Evolutionary conservation across 2,113 vertebrate genomes (phyloP).

Genomic region (Grus americana): DNA sequence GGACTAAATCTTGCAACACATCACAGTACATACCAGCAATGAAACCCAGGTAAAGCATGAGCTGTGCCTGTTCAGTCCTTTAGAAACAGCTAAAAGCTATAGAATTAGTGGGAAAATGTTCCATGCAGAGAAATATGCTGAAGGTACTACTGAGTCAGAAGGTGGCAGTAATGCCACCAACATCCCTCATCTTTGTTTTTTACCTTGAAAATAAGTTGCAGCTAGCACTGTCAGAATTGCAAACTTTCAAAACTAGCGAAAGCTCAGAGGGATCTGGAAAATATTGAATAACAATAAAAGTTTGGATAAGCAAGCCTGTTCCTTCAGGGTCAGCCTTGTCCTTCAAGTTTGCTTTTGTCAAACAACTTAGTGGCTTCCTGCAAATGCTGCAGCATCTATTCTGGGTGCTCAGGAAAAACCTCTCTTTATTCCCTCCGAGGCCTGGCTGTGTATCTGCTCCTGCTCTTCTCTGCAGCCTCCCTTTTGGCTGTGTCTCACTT

Average conservation of each 20-base stretch:
- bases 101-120: background rate
- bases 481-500: background rate
- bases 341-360: background rate
- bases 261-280: background rate
- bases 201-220: background rate
- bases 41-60: background rate
- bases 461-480: background rate
- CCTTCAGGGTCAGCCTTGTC: background rate
- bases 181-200: background rate
- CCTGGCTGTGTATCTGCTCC: background rate
- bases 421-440: background rate
- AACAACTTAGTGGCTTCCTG: rapidly evolving
- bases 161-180: constrained; percentile 2
- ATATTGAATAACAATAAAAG: background rate
- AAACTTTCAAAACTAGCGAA: background rate
- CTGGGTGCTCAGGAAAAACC: background rate
- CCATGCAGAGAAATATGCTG: background rate
- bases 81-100: background rate
- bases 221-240: background rate
- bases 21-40: rapidly evolving
- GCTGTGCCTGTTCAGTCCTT: background rate
- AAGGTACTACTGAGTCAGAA: constrained; percentile 14
- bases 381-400: background rate
- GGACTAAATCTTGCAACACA: background rate
- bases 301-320: background rate